Base-by-base conservation (phyloP, 2,113 vertebrate species). In the Phylloscopus trochilus region DNA sequence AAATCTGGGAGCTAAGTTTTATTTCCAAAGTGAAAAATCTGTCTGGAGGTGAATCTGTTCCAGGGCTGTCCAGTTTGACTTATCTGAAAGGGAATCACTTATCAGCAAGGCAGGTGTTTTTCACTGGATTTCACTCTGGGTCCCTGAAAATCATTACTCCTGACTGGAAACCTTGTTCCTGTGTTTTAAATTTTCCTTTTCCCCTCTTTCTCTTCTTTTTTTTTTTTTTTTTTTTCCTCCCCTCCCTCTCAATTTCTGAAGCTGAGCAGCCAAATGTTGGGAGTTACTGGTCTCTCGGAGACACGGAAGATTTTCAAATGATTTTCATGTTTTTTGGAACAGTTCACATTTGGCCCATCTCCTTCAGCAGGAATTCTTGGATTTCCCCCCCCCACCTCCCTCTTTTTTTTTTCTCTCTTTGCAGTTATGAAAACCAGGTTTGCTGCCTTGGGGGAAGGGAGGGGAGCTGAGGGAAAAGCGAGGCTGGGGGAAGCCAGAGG, bases 371-470 rank as follows among this genome's bases (percentile, higher is more conserved):
- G 74, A 96, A 97, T 96, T 96, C 80, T 66, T 93, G 80, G 83
- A 91, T 93, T 52, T 39, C 9, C 5, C 3, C 1, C 15, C 4
- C 1, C 15, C 37, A 30, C 4, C 2, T 39, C 37, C 37, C 37
- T 39, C 37, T 39, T 39, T 39, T 39, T 39, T 7, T 22, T 83
- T n/a, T n/a, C n/a, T 64, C 63, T 62, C 31, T 91, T 90, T 70
- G n/a, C 76, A 62, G 63, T 97, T 97, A 97, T 97, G 89, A 96
- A 94, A 97, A 97, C 52, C 96, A 97, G 93, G 85, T 94, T 96
- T 91, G 90, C 55, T 94, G 80, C 93, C 92, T 85, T 87, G 91
- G 90, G 88, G 90, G 89, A 66, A 90, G 89, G 94, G 88, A 92
- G 90, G 12, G 5, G 70, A 76, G 83, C 59, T 26, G 51, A 91